Percentiles rank a stretch among this genome's conserved stretches.
These are phyloP conservation scores for Macrotus californicus DNA, from an alignment of 2,113 vertebrate species.

Conservation along the genomic window DNA sequence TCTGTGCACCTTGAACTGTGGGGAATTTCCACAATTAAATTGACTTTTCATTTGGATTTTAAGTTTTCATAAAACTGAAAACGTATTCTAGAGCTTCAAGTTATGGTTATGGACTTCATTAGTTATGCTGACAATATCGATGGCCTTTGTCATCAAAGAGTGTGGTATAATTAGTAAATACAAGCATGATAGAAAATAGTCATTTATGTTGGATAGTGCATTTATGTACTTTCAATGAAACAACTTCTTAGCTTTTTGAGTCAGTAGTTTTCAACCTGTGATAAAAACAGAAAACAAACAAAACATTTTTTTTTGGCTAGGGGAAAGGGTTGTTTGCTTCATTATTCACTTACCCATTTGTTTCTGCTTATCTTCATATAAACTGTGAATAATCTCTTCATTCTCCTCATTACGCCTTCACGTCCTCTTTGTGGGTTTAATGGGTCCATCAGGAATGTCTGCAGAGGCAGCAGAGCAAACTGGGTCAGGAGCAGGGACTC, in stretches of 20 bases:
- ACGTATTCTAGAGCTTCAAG: not conserved
- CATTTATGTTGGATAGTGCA: not conserved
- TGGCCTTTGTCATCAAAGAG: not conserved
- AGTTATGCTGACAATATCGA: not conserved
- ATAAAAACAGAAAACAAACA: not conserved
- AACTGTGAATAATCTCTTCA: not conserved
- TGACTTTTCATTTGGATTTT: not conserved
- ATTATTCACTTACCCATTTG: not conserved
- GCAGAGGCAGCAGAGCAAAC: not conserved
- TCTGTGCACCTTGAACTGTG: not conserved
- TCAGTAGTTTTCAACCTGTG: not conserved
- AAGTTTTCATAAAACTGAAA: slow-evolving; percentile 21
- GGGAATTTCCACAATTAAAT: slow-evolving; percentile 17
- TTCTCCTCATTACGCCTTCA: not conserved
- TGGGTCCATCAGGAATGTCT: not conserved
- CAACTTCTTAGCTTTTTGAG: not conserved
- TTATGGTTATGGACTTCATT: not conserved
- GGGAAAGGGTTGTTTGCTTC: not conserved
- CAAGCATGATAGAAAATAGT: not conserved
- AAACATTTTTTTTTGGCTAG: not conserved
- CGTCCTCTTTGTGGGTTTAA: not conserved
- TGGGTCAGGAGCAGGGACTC: not conserved
- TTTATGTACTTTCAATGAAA: not conserved
- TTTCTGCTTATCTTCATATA: not conserved
- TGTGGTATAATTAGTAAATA: not conserved